Percentiles rank a stretch among this genome's conserved stretches.
These are phyloP conservation scores for Amazona vittata DNA, from an alignment of 2,113 vertebrate genomes.

Conservation along the genomic window DNA sequence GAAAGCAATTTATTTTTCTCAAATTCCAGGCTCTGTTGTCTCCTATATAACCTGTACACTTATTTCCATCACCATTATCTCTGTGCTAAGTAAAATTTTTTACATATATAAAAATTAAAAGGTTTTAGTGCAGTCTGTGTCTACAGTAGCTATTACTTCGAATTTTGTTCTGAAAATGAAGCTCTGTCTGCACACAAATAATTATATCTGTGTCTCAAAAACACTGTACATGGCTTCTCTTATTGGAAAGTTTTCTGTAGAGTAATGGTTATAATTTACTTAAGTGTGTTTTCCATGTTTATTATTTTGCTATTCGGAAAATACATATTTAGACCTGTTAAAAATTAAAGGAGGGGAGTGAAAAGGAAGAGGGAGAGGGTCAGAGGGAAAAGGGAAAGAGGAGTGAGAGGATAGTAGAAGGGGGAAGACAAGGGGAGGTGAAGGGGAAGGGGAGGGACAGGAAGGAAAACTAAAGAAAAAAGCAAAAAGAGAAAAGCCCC, in stretches of 20 bases:
- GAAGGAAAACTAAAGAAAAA: neutral
- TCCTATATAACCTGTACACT: neutral
- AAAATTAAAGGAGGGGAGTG: neutral
- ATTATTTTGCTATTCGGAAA: neutral
- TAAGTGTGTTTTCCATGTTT: neutral
- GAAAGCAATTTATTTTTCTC: neutral
- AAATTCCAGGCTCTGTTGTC: neutral
- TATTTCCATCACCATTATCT: neutral
- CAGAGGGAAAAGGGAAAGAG: neutral
- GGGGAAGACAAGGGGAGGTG: neutral
- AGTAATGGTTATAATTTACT: neutral
- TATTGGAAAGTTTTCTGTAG: neutral
- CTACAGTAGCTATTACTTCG: neutral
- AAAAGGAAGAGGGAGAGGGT: neutral
- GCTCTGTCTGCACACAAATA: neutral
- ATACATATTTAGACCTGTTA: neutral
- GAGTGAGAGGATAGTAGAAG: neutral
- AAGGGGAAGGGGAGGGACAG: accelerated
- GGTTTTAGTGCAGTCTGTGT: neutral
- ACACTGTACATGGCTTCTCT: accelerated
- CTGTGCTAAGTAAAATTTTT: neutral
- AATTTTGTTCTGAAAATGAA: neutral
- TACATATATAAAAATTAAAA: neutral
- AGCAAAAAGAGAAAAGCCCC: accelerated
- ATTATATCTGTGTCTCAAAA: neutral